Base-by-base conservation (phyloP, 1,140 invertebrate species). In the Frieseomelitta varia region DNA sequence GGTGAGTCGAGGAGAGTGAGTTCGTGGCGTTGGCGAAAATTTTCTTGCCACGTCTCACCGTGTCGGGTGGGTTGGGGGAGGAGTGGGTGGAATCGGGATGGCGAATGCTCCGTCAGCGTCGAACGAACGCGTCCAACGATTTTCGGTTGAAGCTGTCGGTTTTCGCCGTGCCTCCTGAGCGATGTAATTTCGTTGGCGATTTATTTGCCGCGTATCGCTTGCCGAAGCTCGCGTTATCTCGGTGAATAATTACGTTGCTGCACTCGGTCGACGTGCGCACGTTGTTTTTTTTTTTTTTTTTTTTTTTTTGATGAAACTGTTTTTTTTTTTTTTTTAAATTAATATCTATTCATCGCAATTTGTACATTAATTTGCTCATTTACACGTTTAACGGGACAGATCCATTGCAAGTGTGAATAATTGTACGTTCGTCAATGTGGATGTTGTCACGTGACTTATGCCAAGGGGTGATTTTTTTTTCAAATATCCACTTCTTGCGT, bases 161-260 rank as follows among this genome's bases (percentile, higher is more conserved):
- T 80, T 47, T 19, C 14, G 17, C 56, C 63, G 71, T 58, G 39
- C 39, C 39, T 47, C 39, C 39, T 39, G 15, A 81, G 2, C 71
- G 79, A 81, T 81, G 30, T 75, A 65, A 56, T 81, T 74, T 55
- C 56, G 56, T 47, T 74, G 47, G 30, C 71, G 79, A 81, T 81
- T 81, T 81, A 74, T 74, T 65, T 19, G 15, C 27, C 56, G n/a
- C 6, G 17, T 56, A 55, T 3, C 24, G 56, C 39, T 47, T 17
- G 15, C 39, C 69, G n/a, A 73, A 51, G 10, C 47, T 53, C 47
- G 17, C 47, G 15, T 14, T 17, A 14, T 17, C 2, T 14, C 14
- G 14, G 12, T 58, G 73, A 75, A 58, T 58, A 75, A 75, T 75
- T 75, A 39, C 73, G 27, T 0, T 53, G 0, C n/a, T 30, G 19